Percentiles rank a stretch among this genome's conserved stretches.
phyloP scores from a whole-genome alignment of 2,888 invertebrate species.

The Hyposoter didymator region DNA sequence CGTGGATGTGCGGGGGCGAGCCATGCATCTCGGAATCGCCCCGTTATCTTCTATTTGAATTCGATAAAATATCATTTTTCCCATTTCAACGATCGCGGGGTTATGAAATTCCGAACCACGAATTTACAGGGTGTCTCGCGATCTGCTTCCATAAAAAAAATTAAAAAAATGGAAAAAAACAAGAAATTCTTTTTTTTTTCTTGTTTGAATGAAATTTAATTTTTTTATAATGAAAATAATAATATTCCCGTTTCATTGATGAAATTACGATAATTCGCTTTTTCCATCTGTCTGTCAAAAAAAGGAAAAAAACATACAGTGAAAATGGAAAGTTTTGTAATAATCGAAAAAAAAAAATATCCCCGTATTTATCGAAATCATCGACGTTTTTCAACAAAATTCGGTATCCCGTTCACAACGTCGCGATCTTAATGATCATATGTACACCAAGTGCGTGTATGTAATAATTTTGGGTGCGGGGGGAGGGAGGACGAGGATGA shows the following conservation, averaged over 20 bases:
- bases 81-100: conserved; percentile 33
- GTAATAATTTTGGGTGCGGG: conserved; percentile 14
- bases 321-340: too few species aligned
- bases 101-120: neutral
- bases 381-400: neutral
- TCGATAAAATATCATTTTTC: conserved; percentile 61
- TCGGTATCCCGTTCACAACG: neutral
- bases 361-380: neutral
- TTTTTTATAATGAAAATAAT: neutral
- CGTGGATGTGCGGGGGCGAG: neutral
- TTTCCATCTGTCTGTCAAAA: too few species aligned
- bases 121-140: neutral
- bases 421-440: conserved; percentile 37
- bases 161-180: neutral
- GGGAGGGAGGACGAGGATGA: neutral
- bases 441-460: conserved; percentile 30
- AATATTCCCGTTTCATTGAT: neutral
- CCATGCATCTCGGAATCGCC: conserved; percentile 4
- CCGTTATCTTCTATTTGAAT: conserved; percentile 63
- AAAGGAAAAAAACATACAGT: too few species aligned
- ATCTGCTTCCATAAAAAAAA: neutral
- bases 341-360: neutral
- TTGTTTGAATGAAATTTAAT: too few species aligned
- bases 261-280: too few species aligned
- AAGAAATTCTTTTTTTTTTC: neutral